Evolutionary conservation across 2,888 invertebrate species (phyloP).

Genomic region (Rhyacophila evoluta): DNA sequence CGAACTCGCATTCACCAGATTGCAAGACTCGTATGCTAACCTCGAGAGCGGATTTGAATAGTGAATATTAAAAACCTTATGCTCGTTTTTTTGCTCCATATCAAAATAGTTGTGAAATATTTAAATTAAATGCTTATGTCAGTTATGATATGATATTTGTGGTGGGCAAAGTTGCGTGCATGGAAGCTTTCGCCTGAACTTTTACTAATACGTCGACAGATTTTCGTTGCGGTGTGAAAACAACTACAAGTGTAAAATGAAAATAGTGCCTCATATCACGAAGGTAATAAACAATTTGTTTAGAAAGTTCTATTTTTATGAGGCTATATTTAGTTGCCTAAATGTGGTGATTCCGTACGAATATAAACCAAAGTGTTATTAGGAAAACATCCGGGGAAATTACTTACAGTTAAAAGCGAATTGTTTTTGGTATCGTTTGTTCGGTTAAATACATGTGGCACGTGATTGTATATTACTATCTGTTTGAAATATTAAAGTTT

Average conservation of each 20-base stretch:
- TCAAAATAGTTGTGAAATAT: too few species aligned
- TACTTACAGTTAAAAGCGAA: neutral
- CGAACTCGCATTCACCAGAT: too few species aligned
- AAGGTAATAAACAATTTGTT: conserved; percentile 29
- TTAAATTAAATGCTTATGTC: too few species aligned
- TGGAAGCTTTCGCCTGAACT: neutral
- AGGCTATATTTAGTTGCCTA: neutral
- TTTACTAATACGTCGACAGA: neutral
- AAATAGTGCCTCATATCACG: conserved; percentile 11
- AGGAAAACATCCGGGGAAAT: conserved; percentile 13
- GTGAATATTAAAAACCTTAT: too few species aligned
- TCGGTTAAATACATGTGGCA: neutral
- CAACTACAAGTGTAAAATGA: conserved; percentile 9
- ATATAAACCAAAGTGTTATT: neutral
- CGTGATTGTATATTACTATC: neutral
- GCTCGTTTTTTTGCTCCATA: too few species aligned
- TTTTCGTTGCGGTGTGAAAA: neutral
- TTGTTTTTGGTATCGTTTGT: neutral
- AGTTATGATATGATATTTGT: neutral
- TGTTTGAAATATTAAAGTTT: neutral
- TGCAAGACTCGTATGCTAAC: too few species aligned
- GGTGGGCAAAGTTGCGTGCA: neutral
- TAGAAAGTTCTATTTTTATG: conserved; percentile 29
- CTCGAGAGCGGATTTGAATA: too few species aligned
- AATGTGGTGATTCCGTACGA: neutral